A percentile compares a stretch with the other conserved stretches of the same genome.
These are phyloP conservation scores for Erithacus rubecula DNA, from an alignment of 2,797 vertebrate genomes.

Conservation along the genomic window DNA sequence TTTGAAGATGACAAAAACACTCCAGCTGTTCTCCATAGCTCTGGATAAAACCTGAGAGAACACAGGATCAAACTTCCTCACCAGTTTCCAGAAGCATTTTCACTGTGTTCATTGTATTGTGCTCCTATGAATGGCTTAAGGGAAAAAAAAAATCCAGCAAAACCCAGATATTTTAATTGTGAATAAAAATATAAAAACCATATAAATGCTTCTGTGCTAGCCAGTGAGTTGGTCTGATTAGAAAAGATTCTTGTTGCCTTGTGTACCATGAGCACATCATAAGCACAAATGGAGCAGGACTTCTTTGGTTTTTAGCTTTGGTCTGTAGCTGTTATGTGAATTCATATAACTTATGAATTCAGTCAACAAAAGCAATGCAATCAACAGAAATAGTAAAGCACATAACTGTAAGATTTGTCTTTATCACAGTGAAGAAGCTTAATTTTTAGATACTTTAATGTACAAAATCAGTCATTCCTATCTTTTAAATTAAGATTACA, in stretches of 20 bases:
- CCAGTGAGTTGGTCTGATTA: not conserved
- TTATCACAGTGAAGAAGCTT: not conserved
- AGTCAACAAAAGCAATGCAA: not conserved
- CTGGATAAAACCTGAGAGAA: not conserved
- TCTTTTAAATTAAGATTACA: constrained; percentile 1
- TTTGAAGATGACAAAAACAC: not conserved
- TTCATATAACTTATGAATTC: not conserved
- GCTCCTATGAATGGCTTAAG: not conserved
- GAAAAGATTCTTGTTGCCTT: not conserved
- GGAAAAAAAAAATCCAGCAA: not conserved
- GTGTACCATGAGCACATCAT: not conserved
- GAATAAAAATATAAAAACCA: not conserved
- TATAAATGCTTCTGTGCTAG: not conserved
- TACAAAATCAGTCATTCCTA: not conserved
- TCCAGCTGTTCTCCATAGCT: not conserved
- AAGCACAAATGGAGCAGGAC: not conserved
- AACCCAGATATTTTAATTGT: not conserved
- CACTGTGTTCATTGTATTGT: not conserved
- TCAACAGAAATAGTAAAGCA: not conserved
- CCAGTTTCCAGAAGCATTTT: not conserved
- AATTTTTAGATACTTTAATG: not conserved
- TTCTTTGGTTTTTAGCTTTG: not conserved
- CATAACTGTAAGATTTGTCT: not conserved
- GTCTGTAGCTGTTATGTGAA: not conserved
- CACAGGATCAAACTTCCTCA: not conserved